A percentile compares a stretch with the other conserved stretches of the same genome.
phyloP scores from a whole-genome alignment of 2,888 invertebrate species.

The Cecidostiba fungosa region DNA sequence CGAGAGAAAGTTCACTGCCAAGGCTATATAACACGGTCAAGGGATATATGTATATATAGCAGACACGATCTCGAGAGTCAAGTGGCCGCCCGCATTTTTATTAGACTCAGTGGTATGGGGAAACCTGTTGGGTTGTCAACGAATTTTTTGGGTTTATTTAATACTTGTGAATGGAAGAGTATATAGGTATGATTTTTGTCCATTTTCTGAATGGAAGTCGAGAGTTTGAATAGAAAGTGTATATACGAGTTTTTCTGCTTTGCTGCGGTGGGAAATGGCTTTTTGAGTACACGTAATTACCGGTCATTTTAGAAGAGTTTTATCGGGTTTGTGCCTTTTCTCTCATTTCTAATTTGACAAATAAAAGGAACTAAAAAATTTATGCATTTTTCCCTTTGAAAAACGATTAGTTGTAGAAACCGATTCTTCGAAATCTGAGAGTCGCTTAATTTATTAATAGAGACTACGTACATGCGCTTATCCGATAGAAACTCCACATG shows the following conservation, averaged over 20 bases:
- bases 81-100: constrained; percentile 29
- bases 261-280: too few relatives aligned
- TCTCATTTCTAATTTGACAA: too few relatives aligned
- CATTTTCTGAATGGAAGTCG: too few relatives aligned
- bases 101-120: neutral
- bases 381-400: too few relatives aligned
- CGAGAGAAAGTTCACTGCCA: constrained; percentile 63
- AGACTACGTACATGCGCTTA: neutral
- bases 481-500: neutral
- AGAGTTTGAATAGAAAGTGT: too few relatives aligned
- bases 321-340: too few relatives aligned
- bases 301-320: neutral
- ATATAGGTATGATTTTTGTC: too few relatives aligned
- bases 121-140: constrained; percentile 14
- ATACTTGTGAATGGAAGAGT: neutral
- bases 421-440: too few relatives aligned
- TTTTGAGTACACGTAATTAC: neutral
- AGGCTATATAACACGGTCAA: constrained; percentile 60
- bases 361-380: too few relatives aligned
- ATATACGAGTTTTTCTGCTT: too few relatives aligned
- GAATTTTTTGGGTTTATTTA: neutral
- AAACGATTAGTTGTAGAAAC: too few relatives aligned
- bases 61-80: neutral
- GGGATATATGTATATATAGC: constrained; percentile 29
- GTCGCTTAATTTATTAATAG: too few relatives aligned